phyloP scores from a whole-genome alignment of 2,113 vertebrate genomes.

The Perognathus longimembris region DNA sequence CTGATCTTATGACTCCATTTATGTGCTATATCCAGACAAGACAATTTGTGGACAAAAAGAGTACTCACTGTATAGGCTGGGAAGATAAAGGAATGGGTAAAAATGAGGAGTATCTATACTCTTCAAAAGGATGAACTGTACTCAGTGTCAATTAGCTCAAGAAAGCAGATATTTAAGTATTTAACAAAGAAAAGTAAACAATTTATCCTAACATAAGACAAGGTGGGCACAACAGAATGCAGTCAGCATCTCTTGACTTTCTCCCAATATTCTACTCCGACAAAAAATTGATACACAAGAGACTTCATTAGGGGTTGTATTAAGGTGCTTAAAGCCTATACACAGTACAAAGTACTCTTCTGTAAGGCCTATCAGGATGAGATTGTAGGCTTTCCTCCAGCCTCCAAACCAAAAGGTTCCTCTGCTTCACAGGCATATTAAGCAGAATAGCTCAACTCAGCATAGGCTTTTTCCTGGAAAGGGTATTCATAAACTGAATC shows the following conservation, averaged over 20 bases:
- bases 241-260: neutral
- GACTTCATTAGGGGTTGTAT: neutral
- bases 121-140: constrained; percentile 33
- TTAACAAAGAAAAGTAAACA: constrained; percentile 17
- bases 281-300: constrained; percentile 1
- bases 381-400: neutral
- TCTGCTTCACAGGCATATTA: neutral
- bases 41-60: neutral
- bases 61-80: neutral
- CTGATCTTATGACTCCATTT: neutral
- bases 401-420: neutral
- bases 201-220: constrained; percentile 34
- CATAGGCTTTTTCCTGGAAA: neutral
- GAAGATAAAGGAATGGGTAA: neutral
- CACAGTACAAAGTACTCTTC: neutral
- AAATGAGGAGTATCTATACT: neutral
- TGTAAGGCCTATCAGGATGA: neutral
- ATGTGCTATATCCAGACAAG: neutral
- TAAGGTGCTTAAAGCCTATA: neutral
- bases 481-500: neutral
- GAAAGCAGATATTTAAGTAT: constrained; percentile 37
- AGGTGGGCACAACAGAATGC: neutral
- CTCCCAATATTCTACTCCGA: neutral
- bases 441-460: neutral
- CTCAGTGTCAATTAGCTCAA: constrained; percentile 31